phyloP scores from a whole-genome alignment of 2,888 invertebrate species.

The Pristionchus fissidentatus region DNA sequence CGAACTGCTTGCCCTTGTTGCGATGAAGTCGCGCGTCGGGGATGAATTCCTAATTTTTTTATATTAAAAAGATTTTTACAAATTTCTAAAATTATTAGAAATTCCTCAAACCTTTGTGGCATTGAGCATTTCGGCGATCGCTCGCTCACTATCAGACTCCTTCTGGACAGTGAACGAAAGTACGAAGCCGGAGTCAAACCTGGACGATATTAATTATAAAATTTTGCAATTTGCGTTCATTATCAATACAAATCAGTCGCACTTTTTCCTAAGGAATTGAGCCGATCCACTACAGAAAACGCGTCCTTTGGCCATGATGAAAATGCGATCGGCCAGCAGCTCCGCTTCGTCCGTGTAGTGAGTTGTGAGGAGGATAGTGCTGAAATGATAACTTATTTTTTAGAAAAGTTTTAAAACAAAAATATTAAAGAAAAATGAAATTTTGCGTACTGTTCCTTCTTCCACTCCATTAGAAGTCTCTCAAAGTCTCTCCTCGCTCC shows the following conservation, averaged over 20 bases:
- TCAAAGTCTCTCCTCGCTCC: conserved; percentile 61
- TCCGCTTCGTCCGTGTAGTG: conserved; percentile 75
- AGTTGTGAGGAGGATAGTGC: conserved; percentile 70
- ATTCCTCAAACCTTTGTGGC: not conserved
- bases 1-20: conserved; percentile 57
- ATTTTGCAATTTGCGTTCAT: not conserved
- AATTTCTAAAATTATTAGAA: not conserved
- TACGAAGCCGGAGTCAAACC: conserved; percentile 70
- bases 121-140: not conserved
- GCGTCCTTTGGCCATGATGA: conserved; percentile 69
- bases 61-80: not conserved
- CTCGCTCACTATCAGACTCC: not conserved
- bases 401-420: not conserved
- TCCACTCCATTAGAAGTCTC: conserved; percentile 58
- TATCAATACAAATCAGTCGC: not conserved
- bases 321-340: conserved; percentile 68
- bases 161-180: conserved; percentile 59
- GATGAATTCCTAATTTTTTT: not conserved
- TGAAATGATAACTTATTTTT: not conserved
- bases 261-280: conserved; percentile 65
- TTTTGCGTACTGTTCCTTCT: conserved; percentile 53
- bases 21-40: conserved; percentile 20
- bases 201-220: not conserved
- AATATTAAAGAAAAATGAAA: not conserved
- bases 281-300: conserved; percentile 66